phyloP scores from a whole-genome alignment of 2,888 invertebrate genomes.

The Craniophora ligustri region DNA sequence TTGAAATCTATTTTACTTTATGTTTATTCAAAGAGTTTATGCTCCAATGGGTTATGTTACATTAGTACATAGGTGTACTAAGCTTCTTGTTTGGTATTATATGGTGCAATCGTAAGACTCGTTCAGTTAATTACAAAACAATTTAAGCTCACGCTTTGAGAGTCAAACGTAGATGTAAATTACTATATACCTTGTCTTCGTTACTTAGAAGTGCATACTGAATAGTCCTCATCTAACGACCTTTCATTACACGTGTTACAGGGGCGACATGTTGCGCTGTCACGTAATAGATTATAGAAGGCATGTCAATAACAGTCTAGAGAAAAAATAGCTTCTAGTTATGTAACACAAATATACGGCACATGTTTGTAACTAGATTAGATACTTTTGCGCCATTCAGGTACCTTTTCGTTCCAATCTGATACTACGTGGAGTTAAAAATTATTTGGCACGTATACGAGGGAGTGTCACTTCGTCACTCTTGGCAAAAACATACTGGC shows the following conservation, averaged over 20 bases:
- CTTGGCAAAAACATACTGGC: constrained; percentile 39
- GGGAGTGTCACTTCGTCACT: constrained; percentile 63
- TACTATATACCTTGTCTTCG: too few species aligned
- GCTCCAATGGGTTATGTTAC: too few species aligned
- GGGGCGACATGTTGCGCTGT: not conserved
- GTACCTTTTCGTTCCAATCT: constrained; percentile 26
- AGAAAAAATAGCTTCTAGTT: constrained; percentile 12
- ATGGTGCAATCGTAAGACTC: too few species aligned
- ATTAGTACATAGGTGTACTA: too few species aligned
- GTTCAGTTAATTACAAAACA: too few species aligned
- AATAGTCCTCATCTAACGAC: not conserved
- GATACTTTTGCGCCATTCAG: constrained; percentile 13
- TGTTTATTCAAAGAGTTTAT: too few species aligned
- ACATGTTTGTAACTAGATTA: constrained; percentile 16
- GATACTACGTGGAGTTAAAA: constrained; percentile 37
- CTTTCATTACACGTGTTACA: not conserved
- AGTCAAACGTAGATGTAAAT: too few species aligned
- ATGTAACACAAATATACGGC: constrained; percentile 12
- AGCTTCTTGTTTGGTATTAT: too few species aligned
- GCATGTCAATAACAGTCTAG: not conserved
- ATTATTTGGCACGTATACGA: constrained; percentile 55
- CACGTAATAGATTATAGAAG: constrained; percentile 1
- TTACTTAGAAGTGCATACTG: too few species aligned
- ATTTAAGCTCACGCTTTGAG: too few species aligned
- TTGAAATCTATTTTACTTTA: too few species aligned